Evolutionary conservation across 2,888 invertebrate genomes (phyloP), one percentile per base, ranked within the genome.

Genomic region (Shargacucullia verbasci): DNA sequence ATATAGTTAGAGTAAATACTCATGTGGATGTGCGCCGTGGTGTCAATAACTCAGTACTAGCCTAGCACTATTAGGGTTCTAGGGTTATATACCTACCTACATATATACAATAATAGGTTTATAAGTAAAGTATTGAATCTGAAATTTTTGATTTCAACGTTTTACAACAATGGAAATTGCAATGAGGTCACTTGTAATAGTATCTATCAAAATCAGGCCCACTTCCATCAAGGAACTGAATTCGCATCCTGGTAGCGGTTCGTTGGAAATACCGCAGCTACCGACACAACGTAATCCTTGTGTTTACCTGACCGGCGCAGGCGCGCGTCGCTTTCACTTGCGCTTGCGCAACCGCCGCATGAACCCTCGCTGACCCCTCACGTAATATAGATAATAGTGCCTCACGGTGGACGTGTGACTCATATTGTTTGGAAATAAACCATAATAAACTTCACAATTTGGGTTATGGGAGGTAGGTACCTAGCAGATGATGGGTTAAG

Each of bases 251-350:
- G 65, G 37, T 45, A 9, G 44, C 15, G 34, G 8, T 41, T 33
- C 35, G 37, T 41, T 12, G 72, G 68, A 45, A 61, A 67, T 54
- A 31, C 60, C 71, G 39, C 59, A 13, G n/a, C n/a, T n/a, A n/a
- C 25, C 39, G 25, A 33, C 27, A 41, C 45, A 59, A 53, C 47
- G 49, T 15, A 66, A 76, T 73, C 74, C 78, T 80, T 77, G 71
- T 35, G 37, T 74, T 67, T 64, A 70, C 63, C 59, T 48, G 48
- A 37, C 40, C 20, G n/a, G 45, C 45, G 20, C 25, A 7, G 34
- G 58, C 33, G 58, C 38, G 20, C 20, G 20, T 20, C 70, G 47
- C 68, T 68, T 68, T 68, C 68, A 37, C 71, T 56, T 41, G 54
- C 43, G 55, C 46, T 73, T 70, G 58, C 61, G 71, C 55, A 68